Evolutionary conservation across 2,888 invertebrate species (phyloP).

Genomic region (Malthinus seriepunctatus): DNA sequence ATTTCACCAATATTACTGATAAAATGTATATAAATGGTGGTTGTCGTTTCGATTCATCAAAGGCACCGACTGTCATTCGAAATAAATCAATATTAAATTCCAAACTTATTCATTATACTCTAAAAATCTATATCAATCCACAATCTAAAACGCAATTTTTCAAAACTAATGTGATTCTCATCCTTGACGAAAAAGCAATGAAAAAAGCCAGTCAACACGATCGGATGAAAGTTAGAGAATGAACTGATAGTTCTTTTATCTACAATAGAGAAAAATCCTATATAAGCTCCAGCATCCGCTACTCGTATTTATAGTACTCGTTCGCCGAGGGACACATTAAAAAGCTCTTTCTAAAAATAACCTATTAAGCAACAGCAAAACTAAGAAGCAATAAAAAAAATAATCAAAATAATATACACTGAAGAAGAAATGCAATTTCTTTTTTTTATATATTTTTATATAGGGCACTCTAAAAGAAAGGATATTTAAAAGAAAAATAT

Average conservation of each 20-base stretch:
- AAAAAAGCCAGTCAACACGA: conserved; percentile 4
- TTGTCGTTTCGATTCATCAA: conserved; percentile 18
- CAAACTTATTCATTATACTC: conserved; percentile 12
- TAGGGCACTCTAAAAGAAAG: no score
- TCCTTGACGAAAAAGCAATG: conserved; percentile 14
- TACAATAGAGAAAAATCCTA: conserved; percentile 12
- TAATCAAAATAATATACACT: background rate
- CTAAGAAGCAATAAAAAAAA: background rate
- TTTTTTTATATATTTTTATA: no score
- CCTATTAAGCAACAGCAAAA: conserved; percentile 1
- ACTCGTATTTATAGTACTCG: conserved; percentile 6
- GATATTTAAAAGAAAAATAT: no score
- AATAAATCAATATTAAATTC: conserved; percentile 11
- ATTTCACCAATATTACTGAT: conserved; percentile 10
- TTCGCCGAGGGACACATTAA: conserved; percentile 6
- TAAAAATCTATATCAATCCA: conserved; percentile 6
- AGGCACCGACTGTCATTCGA: conserved; percentile 8
- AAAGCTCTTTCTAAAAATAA: conserved; percentile 8
- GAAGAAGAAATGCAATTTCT: no score
- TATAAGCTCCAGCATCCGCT: conserved; percentile 10
- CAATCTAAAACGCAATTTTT: conserved; percentile 12
- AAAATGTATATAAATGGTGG: conserved; percentile 6
- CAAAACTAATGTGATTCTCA: conserved; percentile 17
- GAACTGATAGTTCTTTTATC: conserved; percentile 23
- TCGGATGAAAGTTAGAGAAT: conserved; percentile 12